phyloP scores from a whole-genome alignment of 2,113 vertebrate genomes.

The Phoxinus phoxinus region DNA sequence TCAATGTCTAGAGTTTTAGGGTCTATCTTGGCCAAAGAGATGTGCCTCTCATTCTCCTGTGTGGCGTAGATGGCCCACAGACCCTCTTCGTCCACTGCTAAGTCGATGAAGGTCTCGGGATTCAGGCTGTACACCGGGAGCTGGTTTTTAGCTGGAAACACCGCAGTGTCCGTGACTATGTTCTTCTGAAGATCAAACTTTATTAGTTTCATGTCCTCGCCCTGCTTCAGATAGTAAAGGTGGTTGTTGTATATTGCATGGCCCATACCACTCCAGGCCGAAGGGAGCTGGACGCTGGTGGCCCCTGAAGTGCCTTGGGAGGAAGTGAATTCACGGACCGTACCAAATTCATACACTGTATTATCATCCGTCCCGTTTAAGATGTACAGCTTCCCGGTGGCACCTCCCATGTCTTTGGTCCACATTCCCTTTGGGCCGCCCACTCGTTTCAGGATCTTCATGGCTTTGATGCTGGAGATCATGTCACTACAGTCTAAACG shows the following conservation, averaged over 20 bases:
- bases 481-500: conserved; percentile 89
- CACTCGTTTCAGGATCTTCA: conserved; percentile 94
- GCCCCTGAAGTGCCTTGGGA: conserved; percentile 82
- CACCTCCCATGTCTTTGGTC: conserved; percentile 84
- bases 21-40: conserved; percentile 93
- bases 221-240: conserved; percentile 83
- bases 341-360: conserved; percentile 84
- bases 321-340: conserved; percentile 86
- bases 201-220: conserved; percentile 81
- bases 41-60: conserved; percentile 83
- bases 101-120: conserved; percentile 86
- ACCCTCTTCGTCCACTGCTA: conserved; percentile 91
- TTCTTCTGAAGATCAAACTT: conserved; percentile 87
- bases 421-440: conserved; percentile 87
- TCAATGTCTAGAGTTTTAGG: conserved; percentile 84
- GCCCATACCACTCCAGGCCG: conserved; percentile 88
- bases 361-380: conserved; percentile 86
- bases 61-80: conserved; percentile 96
- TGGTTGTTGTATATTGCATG: conserved; percentile 85
- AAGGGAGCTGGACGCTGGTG: conserved; percentile 82
- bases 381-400: conserved; percentile 86
- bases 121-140: conserved; percentile 87
- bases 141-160: conserved; percentile 87
- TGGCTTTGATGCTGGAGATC: conserved; percentile 89
- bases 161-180: conserved; percentile 83